Evolutionary conservation across 2,797 vertebrate species (phyloP).

Genomic region (Danio jaintianensis): DNA sequence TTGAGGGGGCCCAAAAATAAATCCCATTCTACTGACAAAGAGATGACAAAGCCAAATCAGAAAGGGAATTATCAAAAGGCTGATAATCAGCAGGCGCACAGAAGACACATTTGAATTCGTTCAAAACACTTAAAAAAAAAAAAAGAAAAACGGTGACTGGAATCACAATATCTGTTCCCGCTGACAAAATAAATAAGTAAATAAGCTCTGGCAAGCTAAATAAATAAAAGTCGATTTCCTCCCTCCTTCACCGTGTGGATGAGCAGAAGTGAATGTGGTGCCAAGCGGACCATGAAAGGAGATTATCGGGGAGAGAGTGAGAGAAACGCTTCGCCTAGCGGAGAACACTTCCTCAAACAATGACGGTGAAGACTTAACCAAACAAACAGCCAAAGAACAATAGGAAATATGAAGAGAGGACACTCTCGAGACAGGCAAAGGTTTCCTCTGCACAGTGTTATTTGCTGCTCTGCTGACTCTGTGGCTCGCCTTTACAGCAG

Average conservation of each 20-base stretch:
- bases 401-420: slow-evolving; percentile 46
- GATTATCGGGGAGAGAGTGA: slow-evolving; percentile 59
- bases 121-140: slow-evolving; percentile 22
- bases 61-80: slow-evolving; percentile 54
- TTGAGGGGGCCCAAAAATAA: background rate
- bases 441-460: slow-evolving; percentile 5
- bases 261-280: slow-evolving; percentile 53
- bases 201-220: slow-evolving; percentile 54
- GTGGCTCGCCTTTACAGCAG: background rate
- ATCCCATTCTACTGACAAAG: slow-evolving; percentile 37
- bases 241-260: slow-evolving; percentile 45
- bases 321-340: slow-evolving; percentile 49
- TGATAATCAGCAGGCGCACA: slow-evolving; percentile 54
- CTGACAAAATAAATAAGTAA: slow-evolving; percentile 55
- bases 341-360: slow-evolving; percentile 58
- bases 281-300: slow-evolving; percentile 61
- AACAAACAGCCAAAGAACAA: slow-evolving; percentile 53
- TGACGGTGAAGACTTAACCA: slow-evolving; percentile 50
- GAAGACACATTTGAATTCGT: slow-evolving; percentile 54
- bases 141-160: slow-evolving; percentile 45
- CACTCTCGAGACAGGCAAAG: slow-evolving; percentile 25
- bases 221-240: slow-evolving; percentile 57
- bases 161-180: slow-evolving; percentile 49
- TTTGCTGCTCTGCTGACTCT: slow-evolving; percentile 22
- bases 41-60: slow-evolving; percentile 42